A percentile compares a stretch with the other conserved stretches of the same genome.
Evolutionary conservation across 2,797 vertebrate species (phyloP).

Genomic region (Phrynocephalus guinanensis): DNA sequence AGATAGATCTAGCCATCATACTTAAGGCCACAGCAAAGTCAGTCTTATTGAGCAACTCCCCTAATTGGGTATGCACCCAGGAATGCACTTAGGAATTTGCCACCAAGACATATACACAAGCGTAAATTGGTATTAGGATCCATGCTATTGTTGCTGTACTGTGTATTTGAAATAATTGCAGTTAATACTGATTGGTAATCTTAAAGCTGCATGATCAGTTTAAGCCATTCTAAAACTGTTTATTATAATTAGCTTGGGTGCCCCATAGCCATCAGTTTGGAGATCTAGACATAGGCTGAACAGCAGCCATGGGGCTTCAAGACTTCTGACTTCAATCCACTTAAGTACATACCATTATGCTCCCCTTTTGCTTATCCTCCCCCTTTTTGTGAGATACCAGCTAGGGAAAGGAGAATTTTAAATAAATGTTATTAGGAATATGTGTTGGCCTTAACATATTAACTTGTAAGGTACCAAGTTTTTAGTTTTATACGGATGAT

Average conservation of each 20-base stretch:
- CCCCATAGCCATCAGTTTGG: not conserved
- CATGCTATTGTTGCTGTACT: not conserved
- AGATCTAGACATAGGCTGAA: conserved; percentile 16
- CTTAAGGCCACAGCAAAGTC: not conserved
- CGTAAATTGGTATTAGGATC: no score
- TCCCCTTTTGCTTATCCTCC: not conserved
- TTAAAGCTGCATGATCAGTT: not conserved
- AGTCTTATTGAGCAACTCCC: not conserved
- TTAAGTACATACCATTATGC: conserved; percentile 1
- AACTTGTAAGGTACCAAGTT: no score
- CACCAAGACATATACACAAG: no score
- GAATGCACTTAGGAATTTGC: no score
- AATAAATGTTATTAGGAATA: not conserved
- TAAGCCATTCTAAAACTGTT: conserved; percentile 12
- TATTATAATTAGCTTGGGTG: conserved; percentile 30
- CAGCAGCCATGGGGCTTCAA: conserved; percentile 5
- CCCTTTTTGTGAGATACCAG: not conserved
- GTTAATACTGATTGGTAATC: not conserved
- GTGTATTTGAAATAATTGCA: not conserved
- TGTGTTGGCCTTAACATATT: not conserved
- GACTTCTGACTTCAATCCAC: not conserved
- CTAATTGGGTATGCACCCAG: not conserved
- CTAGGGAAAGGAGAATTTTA: not conserved
- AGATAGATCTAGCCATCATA: not conserved
- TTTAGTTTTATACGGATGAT: no score